These are phyloP conservation scores for Baryphthengus martii DNA, from an alignment of 2,113 vertebrate species.

Conservation along the genomic window DNA sequence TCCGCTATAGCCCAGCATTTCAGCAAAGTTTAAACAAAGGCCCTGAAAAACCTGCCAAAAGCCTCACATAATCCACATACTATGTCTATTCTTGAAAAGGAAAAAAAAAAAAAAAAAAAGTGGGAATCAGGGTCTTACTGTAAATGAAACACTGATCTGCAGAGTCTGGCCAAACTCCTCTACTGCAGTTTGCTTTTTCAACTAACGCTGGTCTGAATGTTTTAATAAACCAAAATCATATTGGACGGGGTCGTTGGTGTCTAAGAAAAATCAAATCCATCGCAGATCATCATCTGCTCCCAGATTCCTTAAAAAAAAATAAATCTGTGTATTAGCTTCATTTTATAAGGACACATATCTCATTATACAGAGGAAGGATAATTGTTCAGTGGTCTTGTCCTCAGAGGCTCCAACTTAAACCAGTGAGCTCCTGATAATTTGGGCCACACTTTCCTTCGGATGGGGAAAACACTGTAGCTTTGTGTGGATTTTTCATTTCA, in stretches of 20 bases:
- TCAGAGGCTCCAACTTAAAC: background rate
- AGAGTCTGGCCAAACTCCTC: conserved; percentile 27
- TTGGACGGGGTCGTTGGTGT: background rate
- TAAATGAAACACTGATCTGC: conserved; percentile 29
- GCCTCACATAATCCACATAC: conserved; percentile 31
- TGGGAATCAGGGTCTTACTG: background rate
- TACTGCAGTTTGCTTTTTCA: background rate
- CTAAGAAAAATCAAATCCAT: background rate
- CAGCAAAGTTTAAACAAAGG: conserved; percentile 55
- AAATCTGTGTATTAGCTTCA: background rate
- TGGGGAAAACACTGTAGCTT: background rate
- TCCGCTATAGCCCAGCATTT: background rate
- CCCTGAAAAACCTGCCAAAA: conserved; percentile 44
- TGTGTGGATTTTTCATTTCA: background rate
- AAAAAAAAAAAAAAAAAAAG: background rate
- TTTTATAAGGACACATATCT: background rate
- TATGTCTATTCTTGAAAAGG: background rate
- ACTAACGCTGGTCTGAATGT: background rate
- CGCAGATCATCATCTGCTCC: background rate
- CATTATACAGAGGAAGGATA: background rate
- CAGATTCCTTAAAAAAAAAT: background rate
- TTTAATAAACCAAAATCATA: background rate
- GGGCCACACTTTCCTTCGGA: background rate
- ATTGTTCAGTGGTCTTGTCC: background rate
- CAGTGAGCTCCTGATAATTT: background rate